Conservation (phyloP, 2,113 vertebrate genomes). For the Elephantulus edwardii region DNA sequence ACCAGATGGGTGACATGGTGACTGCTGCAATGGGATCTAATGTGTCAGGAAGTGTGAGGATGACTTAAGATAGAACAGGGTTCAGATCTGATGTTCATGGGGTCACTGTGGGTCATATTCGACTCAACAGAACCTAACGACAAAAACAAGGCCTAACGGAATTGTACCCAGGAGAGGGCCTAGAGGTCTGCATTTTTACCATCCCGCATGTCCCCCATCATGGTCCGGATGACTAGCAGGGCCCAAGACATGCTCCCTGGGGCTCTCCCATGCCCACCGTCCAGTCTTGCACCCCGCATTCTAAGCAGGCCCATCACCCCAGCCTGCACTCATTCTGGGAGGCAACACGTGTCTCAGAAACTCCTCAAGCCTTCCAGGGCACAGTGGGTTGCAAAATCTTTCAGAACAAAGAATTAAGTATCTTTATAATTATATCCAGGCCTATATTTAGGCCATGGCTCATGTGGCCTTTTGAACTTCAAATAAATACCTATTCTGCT, state of each 20-base stretch:
- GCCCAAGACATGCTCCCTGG: accelerated
- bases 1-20: too few species aligned
- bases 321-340: not conserved
- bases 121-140: too few species aligned
- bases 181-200: not conserved
- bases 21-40: too few species aligned
- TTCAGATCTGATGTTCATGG: too few species aligned
- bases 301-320: accelerated
- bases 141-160: too few species aligned
- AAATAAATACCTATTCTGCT: constrained; percentile 75
- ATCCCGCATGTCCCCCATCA: too few species aligned
- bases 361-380: constrained; percentile 15
- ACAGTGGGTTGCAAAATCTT: constrained; percentile 59
- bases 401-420: constrained; percentile 75
- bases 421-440: constrained; percentile 72
- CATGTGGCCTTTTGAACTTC: constrained; percentile 73
- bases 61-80: too few species aligned
- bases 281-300: accelerated
- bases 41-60: too few species aligned
- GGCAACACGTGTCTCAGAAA: not conserved
- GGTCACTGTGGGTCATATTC: too few species aligned
- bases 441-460: constrained; percentile 71
- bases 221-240: not conserved
- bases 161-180: not conserved
- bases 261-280: not conserved